These are phyloP conservation scores for Chrysogorgia sp. DNA, from an alignment of 92 coral and sea anemone genomes.

Conservation along the genomic window DNA sequence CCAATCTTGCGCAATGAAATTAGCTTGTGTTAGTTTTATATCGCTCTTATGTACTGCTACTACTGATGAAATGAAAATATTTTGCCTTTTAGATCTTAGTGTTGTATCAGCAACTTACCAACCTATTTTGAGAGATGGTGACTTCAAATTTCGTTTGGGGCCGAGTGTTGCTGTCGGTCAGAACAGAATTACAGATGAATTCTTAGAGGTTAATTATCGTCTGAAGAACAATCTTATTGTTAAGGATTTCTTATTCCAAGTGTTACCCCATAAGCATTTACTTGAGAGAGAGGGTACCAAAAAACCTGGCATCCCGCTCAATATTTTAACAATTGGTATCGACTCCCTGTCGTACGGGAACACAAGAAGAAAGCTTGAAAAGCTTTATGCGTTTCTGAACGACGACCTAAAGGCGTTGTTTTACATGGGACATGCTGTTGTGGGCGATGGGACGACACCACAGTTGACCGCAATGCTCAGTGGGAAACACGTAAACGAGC, in stretches of 20 bases:
- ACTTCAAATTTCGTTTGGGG: constrained; percentile 12
- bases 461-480: constrained; percentile 77
- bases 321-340: constrained; percentile 14
- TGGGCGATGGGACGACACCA: constrained; percentile 83
- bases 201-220: constrained; percentile 13
- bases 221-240: background rate
- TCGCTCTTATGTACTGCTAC: too few relatives aligned
- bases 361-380: background rate
- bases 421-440: constrained; percentile 65
- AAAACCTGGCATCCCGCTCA: constrained; percentile 33
- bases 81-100: background rate
- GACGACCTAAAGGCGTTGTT: background rate
- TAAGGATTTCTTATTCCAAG: constrained; percentile 12
- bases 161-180: background rate
- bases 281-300: background rate
- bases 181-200: background rate
- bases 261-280: background rate
- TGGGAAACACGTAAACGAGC: constrained; percentile 71
- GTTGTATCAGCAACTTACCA: background rate
- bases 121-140: constrained; percentile 21
- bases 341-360: constrained; percentile 30
- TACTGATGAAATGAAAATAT: background rate
- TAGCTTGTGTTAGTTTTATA: too few relatives aligned
- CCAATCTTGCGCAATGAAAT: too few relatives aligned
- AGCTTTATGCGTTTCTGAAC: constrained; percentile 5